Evolutionary conservation across 2,888 invertebrate genomes (phyloP), one percentile per base, ranked within the genome.

Genomic region (Poecilus cupreus): DNA sequence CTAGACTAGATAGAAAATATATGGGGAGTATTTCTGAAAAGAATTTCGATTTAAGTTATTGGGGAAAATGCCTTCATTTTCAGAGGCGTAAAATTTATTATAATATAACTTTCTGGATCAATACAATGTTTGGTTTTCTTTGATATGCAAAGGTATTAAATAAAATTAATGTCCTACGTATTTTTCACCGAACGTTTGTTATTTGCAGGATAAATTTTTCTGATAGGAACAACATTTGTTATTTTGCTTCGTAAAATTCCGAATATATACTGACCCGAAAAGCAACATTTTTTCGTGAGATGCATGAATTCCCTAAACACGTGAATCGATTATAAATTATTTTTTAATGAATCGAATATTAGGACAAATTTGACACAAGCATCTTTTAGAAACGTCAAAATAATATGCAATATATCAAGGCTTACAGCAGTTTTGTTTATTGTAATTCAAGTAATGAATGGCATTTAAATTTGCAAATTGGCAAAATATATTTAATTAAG

Each of bases 11-110:
- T 49, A 49, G 49, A 49, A 49, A 49, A 49, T 49, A 49, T 49
- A 49, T 49, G 49, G 49, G 18, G 16, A 18, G 49, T 49, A 49
- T 49, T 16, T 49, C 49, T 49, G 49, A 49, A 49, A 49, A 4
- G 49, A 49, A 49, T 16, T 49, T 49, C 49, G 49, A 49, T 49
- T 49, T 49, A 49, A 49, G 49, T 49, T 49, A 49, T 49, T 49
- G 49, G 18, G 39, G 18, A 49, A 49, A 49, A 49, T 49, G 49
- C 49, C 49, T 49, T 49, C 49, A 49, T 49, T 49, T 49, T 49
- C 49, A 49, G 49, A 49, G 49, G 49, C 49, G 49, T 49, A 49
- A 49, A 49, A 16, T 49, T 49, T 49, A 49, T 49, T 49, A 16
- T 49, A 49, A 8, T 11, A n/a, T 46, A 46, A 49, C 49, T 13